These are phyloP conservation scores for Salvelinus sp. DNA, from an alignment of 2,113 vertebrate species.

Conservation along the genomic window DNA sequence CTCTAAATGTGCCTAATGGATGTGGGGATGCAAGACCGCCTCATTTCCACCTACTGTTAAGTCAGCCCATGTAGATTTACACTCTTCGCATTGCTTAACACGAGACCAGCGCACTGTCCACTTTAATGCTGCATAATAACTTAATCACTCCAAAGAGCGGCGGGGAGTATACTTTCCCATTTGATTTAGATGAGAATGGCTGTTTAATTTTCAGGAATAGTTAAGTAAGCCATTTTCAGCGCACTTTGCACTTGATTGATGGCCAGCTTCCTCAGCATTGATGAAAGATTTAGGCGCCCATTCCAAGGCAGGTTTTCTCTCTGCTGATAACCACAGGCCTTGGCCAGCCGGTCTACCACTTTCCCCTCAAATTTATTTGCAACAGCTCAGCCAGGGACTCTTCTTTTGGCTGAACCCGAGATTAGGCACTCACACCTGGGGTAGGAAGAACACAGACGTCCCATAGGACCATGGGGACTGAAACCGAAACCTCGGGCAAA, in stretches of 20 bases:
- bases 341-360: constrained; percentile 29
- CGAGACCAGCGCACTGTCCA: constrained; percentile 10
- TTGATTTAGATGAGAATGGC: constrained; percentile 55
- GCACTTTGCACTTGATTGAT: constrained; percentile 63
- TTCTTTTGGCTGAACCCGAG: too few relatives aligned
- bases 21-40: background rate
- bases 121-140: constrained; percentile 42
- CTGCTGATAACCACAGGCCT: constrained; percentile 43
- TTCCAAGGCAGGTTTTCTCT: constrained; percentile 54
- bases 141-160: constrained; percentile 19
- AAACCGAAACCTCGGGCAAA: too few relatives aligned
- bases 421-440: too few relatives aligned
- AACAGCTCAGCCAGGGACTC: constrained; percentile 24
- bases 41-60: background rate
- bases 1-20: background rate
- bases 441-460: too few relatives aligned
- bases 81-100: constrained; percentile 19
- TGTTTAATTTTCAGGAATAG: constrained; percentile 63
- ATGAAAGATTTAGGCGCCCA: constrained; percentile 65
- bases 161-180: constrained; percentile 33
- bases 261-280: constrained; percentile 58
- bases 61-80: constrained; percentile 2
- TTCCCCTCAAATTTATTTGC: constrained; percentile 55
- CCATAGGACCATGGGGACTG: too few relatives aligned
- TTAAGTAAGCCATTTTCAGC: constrained; percentile 61